A percentile compares a stretch with the other conserved stretches of the same genome.
Conservation (phyloP, 2,888 invertebrate species). For the Galerucella calmariensis region DNA sequence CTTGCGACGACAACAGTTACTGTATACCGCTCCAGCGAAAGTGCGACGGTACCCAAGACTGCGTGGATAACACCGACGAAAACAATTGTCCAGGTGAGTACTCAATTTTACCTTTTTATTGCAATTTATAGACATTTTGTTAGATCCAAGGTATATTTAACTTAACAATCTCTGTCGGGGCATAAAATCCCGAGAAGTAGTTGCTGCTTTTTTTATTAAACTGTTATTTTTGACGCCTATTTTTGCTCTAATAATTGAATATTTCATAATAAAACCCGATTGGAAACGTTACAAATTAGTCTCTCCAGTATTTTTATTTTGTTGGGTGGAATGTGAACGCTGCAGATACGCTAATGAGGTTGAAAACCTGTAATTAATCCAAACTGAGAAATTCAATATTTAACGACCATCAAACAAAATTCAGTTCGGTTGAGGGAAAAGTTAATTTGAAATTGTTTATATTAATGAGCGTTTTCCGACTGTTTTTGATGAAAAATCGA, state of each 20-base stretch:
- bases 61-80: constrained; percentile 75
- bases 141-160: no score
- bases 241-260: no score
- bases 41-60: constrained; percentile 71
- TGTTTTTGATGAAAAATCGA: constrained; percentile 18
- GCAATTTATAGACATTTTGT: no score
- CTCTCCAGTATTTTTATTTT: background rate
- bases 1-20: constrained; percentile 70
- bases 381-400: constrained; percentile 20
- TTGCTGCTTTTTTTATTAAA: no score
- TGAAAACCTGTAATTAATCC: constrained; percentile 18
- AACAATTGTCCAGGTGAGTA: constrained; percentile 66
- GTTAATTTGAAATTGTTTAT: constrained; percentile 15
- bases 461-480: constrained; percentile 18
- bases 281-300: no score
- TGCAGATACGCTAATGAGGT: constrained; percentile 17
- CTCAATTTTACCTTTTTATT: background rate
- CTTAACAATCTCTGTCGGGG: no score
- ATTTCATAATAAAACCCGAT: no score
- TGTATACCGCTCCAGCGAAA: constrained; percentile 67
- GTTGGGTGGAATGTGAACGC: background rate
- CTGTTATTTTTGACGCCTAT: no score
- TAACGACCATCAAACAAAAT: constrained; percentile 8
- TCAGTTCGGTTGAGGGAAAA: constrained; percentile 5
- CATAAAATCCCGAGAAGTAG: no score